Evolutionary conservation across 2,888 invertebrate species (phyloP), one percentile per base, ranked within the genome.

Genomic region (Hypselothyrea guttata): DNA sequence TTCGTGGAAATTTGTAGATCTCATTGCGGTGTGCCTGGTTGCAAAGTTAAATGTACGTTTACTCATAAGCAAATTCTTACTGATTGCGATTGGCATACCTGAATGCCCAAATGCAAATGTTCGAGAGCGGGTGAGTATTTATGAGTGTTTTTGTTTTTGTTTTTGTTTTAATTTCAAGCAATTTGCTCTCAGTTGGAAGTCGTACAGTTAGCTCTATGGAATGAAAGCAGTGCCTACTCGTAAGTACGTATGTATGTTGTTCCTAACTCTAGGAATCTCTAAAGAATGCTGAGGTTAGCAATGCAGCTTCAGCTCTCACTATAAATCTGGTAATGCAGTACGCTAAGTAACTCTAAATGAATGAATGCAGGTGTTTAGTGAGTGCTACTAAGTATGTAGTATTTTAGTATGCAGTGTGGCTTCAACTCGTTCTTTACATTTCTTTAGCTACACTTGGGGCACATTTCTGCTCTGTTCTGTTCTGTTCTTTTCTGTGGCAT

Each of bases 21-120:
- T 79, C 71, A 46, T 65, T 74, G 72, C 69, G 63, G 72, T 71
- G 67, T 67, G 62, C 69, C 64, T 62, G 68, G 71, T 68, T 71
- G 67, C 71, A 63, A 57, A 56, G 67, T 67, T 42, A 71, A 53
- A 67, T 55, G 61, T 54, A 65, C 47, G 48, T 54, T 69, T 44
- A 74, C 11, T 54, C 16, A 38, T 54, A 73, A 73, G 73, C 60
- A 52, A 77, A 65, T 65, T 74, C 60, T 71, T 69, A 8, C 67
- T 37, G n/a, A 15, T 47, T 22, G 18, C 31, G 8, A 15, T 53
- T 56, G 66, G 54, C 49, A 51, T 55, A 40, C 22, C 35, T 22
- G 27, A 16, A 34, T 55, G 71, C 61, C 57, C 64, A 59, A 67
- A 67, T 69, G 60, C 70, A 61, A 58, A 54, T 68, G 45, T 44